These are phyloP conservation scores for Platyrinchus mystaceus DNA, from an alignment of 2,797 vertebrate species.

Conservation along the genomic window DNA sequence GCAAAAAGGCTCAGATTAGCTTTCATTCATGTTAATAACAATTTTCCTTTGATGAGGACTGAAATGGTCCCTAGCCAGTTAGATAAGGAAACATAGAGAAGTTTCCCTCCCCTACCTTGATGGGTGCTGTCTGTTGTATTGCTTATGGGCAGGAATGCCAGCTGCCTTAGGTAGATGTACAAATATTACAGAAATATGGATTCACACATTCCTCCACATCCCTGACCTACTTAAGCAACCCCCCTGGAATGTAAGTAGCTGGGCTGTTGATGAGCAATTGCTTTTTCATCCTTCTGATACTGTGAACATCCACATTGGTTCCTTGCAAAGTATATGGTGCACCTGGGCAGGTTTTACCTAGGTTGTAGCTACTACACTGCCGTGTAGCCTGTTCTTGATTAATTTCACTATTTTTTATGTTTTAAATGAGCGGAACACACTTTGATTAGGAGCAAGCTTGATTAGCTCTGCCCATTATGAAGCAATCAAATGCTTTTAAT, in stretches of 20 bases:
- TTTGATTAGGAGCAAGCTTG: constrained; percentile 60
- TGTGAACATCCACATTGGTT: background rate
- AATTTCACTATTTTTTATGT: background rate
- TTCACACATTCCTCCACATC: background rate
- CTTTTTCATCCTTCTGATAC: background rate
- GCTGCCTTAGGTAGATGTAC: background rate
- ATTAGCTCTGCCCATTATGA: constrained; percentile 49
- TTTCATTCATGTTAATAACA: background rate
- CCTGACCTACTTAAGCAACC: background rate
- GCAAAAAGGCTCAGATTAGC: background rate
- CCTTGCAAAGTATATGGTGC: background rate
- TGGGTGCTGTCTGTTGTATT: background rate
- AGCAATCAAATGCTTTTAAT: constrained; percentile 57
- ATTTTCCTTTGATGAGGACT: background rate
- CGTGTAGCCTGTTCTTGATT: background rate
- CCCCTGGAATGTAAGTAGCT: background rate
- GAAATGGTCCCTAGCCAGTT: background rate
- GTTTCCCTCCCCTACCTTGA: background rate
- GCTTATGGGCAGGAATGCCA: background rate
- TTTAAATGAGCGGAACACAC: constrained; percentile 33
- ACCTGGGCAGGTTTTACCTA: background rate
- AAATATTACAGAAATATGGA: background rate
- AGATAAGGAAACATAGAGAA: background rate
- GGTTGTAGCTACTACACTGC: background rate
- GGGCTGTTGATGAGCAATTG: background rate